A percentile compares a stretch with the other conserved stretches of the same genome.
Evolutionary conservation across 2,888 invertebrate species (phyloP).

Genomic region (Vannuccia rotundouncinata): DNA sequence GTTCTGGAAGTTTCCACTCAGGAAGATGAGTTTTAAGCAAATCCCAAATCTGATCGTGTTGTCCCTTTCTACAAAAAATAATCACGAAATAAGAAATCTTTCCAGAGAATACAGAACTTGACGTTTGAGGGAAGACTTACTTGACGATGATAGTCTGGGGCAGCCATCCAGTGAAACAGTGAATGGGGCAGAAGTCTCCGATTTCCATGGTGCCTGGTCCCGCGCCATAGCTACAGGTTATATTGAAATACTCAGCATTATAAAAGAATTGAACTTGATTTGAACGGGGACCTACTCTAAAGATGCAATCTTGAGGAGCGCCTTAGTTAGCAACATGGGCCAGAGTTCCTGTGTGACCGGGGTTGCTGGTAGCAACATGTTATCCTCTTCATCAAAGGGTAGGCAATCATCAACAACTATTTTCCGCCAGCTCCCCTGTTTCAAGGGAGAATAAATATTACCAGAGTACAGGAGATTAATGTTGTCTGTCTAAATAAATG

Average conservation of each 20-base stretch:
- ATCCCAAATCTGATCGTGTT: conserved; percentile 52
- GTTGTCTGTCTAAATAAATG: too few relatives aligned
- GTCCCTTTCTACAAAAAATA: conserved; percentile 45
- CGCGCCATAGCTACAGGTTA: background rate
- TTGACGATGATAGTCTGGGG: conserved; percentile 50
- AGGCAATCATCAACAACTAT: conserved; percentile 54
- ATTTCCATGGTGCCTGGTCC: conserved; percentile 47
- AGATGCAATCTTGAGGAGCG: conserved; percentile 55
- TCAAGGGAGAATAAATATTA: too few relatives aligned
- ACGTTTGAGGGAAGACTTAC: conserved; percentile 16
- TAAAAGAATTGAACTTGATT: background rate
- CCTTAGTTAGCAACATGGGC: conserved; percentile 57
- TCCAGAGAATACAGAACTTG: background rate
- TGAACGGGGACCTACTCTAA: conserved; percentile 47
- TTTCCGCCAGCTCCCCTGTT: conserved; percentile 57
- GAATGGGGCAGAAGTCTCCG: conserved; percentile 54
- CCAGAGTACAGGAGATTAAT: too few relatives aligned
- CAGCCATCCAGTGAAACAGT: conserved; percentile 56
- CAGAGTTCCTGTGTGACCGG: conserved; percentile 51
- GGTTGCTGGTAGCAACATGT: conserved; percentile 51
- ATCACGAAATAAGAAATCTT: background rate
- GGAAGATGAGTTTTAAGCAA: conserved; percentile 48
- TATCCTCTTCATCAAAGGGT: conserved; percentile 55
- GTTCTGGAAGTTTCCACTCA: conserved; percentile 53
- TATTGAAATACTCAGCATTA: background rate